Conservation (phyloP, 2,113 vertebrate species). For the Vanacampus margaritifer region DNA sequence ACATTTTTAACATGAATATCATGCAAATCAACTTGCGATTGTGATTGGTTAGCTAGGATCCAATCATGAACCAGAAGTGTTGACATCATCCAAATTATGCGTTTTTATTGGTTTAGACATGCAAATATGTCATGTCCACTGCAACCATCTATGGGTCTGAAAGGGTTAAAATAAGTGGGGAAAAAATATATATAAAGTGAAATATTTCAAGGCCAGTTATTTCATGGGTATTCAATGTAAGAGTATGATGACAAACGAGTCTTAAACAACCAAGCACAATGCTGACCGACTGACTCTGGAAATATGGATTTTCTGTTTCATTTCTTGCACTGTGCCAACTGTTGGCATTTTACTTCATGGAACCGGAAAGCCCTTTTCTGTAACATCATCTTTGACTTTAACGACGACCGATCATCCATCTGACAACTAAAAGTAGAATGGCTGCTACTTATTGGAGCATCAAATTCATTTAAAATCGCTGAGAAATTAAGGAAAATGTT, state of each 20-base stretch:
- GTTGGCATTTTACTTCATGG: background rate
- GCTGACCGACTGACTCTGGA: background rate
- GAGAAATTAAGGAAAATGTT: background rate
- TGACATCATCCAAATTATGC: no score
- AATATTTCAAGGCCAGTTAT: background rate
- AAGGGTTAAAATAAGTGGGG: no score
- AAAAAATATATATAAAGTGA: no score
- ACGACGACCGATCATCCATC: background rate
- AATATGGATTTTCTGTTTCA: background rate
- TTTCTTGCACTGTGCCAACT: background rate
- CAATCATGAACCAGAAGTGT: no score
- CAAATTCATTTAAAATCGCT: background rate
- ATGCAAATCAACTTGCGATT: no score
- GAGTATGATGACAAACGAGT: background rate
- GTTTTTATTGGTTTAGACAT: no score
- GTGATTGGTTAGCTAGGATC: no score
- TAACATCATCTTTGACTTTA: background rate
- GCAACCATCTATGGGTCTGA: no score
- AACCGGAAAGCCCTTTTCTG: background rate
- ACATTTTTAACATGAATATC: no score
- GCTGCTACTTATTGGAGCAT: background rate
- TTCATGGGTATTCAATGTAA: background rate
- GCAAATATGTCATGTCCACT: no score
- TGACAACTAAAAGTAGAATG: background rate
- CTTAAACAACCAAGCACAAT: background rate